A percentile compares a stretch with the other conserved stretches of the same genome.
Evolutionary conservation across 2,797 vertebrate genomes (phyloP).

Genomic region (Leuciscus waleckii): DNA sequence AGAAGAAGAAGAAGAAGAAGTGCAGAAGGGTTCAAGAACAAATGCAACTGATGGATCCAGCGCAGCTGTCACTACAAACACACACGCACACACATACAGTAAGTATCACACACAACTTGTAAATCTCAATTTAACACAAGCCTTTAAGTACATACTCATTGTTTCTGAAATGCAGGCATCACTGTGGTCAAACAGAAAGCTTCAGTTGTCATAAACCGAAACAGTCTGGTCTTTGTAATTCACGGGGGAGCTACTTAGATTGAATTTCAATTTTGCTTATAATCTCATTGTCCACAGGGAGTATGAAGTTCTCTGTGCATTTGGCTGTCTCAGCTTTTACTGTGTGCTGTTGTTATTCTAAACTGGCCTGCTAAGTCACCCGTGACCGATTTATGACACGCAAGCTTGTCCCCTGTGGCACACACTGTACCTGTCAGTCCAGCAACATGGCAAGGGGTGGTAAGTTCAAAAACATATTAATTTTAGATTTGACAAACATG

Average conservation of each 20-base stretch:
- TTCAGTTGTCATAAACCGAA: constrained; percentile 52
- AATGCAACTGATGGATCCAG: constrained; percentile 43
- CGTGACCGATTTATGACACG: constrained; percentile 79
- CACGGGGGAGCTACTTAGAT: constrained; percentile 61
- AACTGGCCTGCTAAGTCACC: constrained; percentile 76
- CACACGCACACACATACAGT: background rate
- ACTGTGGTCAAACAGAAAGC: constrained; percentile 33
- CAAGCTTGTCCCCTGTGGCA: constrained; percentile 73
- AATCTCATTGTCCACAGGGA: constrained; percentile 70
- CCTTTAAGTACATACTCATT: background rate
- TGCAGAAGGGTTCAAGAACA: constrained; percentile 42
- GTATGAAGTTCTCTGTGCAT: constrained; percentile 56
- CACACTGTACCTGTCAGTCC: constrained; percentile 77
- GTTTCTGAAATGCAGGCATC: background rate
- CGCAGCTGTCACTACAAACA: constrained; percentile 32
- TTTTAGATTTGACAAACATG: constrained; percentile 33
- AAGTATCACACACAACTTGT: constrained; percentile 25
- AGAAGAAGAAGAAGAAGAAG: background rate
- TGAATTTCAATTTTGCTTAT: constrained; percentile 69
- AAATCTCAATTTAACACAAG: constrained; percentile 25
- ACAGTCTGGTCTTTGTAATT: constrained; percentile 57
- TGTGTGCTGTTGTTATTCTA: constrained; percentile 69
- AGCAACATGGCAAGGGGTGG: constrained; percentile 50
- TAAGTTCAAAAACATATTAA: constrained; percentile 34
- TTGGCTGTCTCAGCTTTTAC: constrained; percentile 48